Evolutionary conservation across 2,113 vertebrate species (phyloP).

Genomic region (Heterotis niloticus): DNA sequence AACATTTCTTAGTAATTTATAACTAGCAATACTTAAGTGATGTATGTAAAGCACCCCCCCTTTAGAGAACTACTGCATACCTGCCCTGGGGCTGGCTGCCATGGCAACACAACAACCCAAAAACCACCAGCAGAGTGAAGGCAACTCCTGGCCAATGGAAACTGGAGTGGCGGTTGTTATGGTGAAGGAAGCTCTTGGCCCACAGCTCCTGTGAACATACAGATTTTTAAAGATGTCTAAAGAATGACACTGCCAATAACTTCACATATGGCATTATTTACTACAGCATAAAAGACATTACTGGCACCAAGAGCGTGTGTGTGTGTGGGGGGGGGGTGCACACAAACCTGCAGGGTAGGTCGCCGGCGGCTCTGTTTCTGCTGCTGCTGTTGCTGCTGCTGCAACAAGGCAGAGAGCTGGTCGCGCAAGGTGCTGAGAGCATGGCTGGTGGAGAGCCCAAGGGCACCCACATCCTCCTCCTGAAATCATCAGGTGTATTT

Average conservation of each 20-base stretch:
- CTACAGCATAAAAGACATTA: neutral
- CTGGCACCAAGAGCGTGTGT: neutral
- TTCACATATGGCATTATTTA: neutral
- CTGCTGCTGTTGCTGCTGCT: conserved; percentile 70
- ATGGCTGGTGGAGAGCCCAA: conserved; percentile 85
- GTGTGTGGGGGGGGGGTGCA: neutral
- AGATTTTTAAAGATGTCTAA: neutral
- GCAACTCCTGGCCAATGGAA: conserved; percentile 93
- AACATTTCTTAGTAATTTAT: neutral
- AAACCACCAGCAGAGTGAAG: conserved; percentile 80
- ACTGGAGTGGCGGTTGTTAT: conserved; percentile 88
- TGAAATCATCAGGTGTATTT: conserved; percentile 42
- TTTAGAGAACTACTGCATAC: conserved; percentile 53
- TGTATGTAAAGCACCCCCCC: no score
- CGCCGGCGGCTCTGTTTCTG: conserved; percentile 68
- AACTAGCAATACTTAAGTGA: neutral
- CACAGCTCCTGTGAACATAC: conserved; percentile 70
- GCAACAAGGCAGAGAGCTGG: conserved; percentile 79
- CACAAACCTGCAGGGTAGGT: conserved; percentile 70
- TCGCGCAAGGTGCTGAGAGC: conserved; percentile 80
- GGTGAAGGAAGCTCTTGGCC: conserved; percentile 84
- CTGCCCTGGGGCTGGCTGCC: conserved; percentile 90
- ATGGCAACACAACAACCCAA: conserved; percentile 80
- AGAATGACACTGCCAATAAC: neutral
- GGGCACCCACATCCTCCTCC: conserved; percentile 73